Base-by-base conservation (phyloP, 2,797 vertebrate species). In the Kryptopterus vitreolus region DNA sequence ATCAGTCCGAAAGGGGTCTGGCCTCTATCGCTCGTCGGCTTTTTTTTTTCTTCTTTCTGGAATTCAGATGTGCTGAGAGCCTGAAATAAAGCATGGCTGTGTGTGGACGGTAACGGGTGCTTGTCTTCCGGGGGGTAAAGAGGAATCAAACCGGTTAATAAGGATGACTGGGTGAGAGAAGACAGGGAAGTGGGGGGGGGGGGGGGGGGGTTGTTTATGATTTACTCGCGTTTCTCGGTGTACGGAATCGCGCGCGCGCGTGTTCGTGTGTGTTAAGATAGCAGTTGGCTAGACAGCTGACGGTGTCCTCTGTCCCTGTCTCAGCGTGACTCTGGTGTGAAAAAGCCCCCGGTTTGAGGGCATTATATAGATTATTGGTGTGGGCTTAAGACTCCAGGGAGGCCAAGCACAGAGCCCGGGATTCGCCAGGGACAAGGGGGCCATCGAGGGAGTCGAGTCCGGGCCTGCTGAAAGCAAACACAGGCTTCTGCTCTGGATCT, bases 41-140 rank as follows among this genome's bases (percentile, higher is more conserved):
- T 93, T 94, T n/a, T n/a, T n/a, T n/a, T n/a, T n/a, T n/a, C n/a
- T n/a, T n/a, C n/a, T n/a, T n/a, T 94, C 92, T 93, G 91, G 95
- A 94, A 96, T 95, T 96, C 95, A 95, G 94, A 96, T 95, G 93
- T 96, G 95, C 95, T 91, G 95, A 96, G 96, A 95, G 96, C 95
- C 94, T 96, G 94, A 95, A 95, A 96, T 95, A 94, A 95, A 95
- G 85, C 82, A 85, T 62, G 73, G 38, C 68, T 79, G 68, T 61
- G 52, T 59, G n/a, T n/a, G n/a, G n/a, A n/a, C n/a, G n/a, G n/a
- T n/a, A n/a, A 18, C 24, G 48, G 29, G 48, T 43, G 38, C 58
- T 75, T 35, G 59, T 70, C 73, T 78, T 69, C 76, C n/a, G 26
- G 57, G 18, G 68, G 63, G 68, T 85, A 87, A 89, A 90, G 83